Percentiles rank a stretch among this genome's conserved stretches.
Conservation (phyloP, 2,888 invertebrate genomes). For the Macrophya alboannulata region DNA sequence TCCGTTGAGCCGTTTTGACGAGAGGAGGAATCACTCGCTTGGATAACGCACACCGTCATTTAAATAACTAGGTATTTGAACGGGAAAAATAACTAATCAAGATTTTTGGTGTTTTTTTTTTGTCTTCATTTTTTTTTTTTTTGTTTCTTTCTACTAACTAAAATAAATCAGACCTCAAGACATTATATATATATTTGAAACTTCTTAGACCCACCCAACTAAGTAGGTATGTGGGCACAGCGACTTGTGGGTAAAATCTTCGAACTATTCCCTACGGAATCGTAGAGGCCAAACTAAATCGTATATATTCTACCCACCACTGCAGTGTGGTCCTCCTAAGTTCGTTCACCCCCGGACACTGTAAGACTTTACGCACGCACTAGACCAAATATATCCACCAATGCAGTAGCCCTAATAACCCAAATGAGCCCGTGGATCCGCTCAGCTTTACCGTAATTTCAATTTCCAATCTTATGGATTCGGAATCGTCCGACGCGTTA, state of each 20-base stretch:
- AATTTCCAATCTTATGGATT: background rate
- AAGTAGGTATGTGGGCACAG: background rate
- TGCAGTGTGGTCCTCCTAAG: conserved; percentile 35
- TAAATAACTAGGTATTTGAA: conserved; percentile 3
- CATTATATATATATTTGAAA: conserved; percentile 21
- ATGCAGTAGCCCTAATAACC: conserved; percentile 54
- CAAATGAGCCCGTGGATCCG: conserved; percentile 47
- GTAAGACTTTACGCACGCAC: conserved; percentile 51
- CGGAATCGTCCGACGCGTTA: background rate
- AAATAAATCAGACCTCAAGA: conserved; percentile 21
- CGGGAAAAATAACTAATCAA: conserved; percentile 29
- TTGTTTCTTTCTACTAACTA: background rate
- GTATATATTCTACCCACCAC: conserved; percentile 20
- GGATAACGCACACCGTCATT: background rate
- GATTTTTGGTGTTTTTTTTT: background rate
- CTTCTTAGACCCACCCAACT: background rate
- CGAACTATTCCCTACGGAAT: conserved; percentile 18
- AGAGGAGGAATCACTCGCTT: conserved; percentile 37
- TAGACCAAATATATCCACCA: conserved; percentile 56
- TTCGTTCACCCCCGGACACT: conserved; percentile 54
- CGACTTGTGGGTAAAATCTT: background rate
- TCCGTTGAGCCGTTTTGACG: conserved; percentile 5
- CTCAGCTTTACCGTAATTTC: conserved; percentile 30
- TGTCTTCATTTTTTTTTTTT: background rate
- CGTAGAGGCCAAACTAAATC: conserved; percentile 11